These are phyloP conservation scores for Mus caroli DNA, from an alignment of 2,797 vertebrate species.

Conservation along the genomic window DNA sequence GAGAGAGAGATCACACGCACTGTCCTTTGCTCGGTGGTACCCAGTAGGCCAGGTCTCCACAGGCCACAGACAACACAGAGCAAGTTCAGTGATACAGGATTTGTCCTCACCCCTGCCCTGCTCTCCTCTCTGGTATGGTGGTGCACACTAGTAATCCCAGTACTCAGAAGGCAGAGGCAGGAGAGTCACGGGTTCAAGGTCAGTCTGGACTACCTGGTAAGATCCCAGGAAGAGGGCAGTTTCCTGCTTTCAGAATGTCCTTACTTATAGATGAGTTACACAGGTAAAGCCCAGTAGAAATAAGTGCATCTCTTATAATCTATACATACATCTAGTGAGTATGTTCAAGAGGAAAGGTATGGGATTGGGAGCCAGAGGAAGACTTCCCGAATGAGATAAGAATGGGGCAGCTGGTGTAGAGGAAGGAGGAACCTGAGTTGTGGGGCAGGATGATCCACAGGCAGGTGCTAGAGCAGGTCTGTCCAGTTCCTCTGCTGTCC, in stretches of 20 bases:
- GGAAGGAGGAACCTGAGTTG: constrained; percentile 37
- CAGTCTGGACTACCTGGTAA: neutral
- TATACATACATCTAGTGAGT: neutral
- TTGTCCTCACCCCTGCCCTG: neutral
- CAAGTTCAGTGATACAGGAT: neutral
- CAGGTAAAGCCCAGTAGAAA: neutral
- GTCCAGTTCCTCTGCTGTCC: neutral
- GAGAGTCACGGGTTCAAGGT: neutral
- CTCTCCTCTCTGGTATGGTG: neutral
- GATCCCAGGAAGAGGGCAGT: neutral
- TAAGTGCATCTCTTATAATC: neutral
- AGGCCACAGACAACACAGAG: neutral
- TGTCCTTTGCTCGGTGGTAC: neutral
- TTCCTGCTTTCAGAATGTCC: constrained; percentile 15
- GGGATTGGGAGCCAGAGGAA: constrained; percentile 17
- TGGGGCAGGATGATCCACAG: neutral
- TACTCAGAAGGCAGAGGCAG: neutral
- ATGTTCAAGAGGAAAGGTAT: constrained; percentile 4
- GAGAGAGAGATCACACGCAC: neutral
- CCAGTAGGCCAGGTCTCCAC: neutral
- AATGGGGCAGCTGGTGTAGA: neutral
- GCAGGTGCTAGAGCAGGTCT: constrained; percentile 42
- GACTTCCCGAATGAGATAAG: constrained; percentile 26
- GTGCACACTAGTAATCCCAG: neutral
- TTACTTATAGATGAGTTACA: neutral